Percentiles rank a stretch among this genome's conserved stretches.
Conservation (phyloP, 2,888 invertebrate genomes). For the Lampropteryx suffumata region DNA sequence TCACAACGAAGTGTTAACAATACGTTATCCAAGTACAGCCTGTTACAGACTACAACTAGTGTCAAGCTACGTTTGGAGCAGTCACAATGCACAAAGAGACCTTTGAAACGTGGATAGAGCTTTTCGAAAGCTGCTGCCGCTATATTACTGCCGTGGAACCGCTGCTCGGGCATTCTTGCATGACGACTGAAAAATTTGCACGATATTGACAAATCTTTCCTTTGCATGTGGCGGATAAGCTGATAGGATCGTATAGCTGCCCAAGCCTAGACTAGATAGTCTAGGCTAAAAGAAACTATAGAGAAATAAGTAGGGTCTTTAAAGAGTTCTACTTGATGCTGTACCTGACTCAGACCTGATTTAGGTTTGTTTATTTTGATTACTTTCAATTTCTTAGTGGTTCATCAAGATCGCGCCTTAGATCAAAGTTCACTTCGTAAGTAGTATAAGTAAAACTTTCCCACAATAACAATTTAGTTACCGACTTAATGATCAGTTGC, state of each 20-base stretch:
- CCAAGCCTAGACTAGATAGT: too few species aligned
- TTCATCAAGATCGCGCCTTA: neutral
- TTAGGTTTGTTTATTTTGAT: too few species aligned
- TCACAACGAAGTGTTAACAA: slow-evolving; percentile 14
- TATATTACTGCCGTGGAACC: neutral
- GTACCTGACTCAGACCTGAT: too few species aligned
- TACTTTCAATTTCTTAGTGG: slow-evolving; percentile 6
- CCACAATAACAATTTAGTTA: slow-evolving; percentile 17
- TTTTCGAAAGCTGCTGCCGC: neutral
- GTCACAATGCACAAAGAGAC: slow-evolving; percentile 12
- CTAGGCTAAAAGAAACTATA: too few species aligned
- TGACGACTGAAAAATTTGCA: too few species aligned
- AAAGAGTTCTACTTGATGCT: too few species aligned
- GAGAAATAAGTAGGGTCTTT: too few species aligned
- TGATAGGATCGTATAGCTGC: too few species aligned
- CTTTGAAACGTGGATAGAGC: neutral
- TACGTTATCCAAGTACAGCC: slow-evolving; percentile 11
- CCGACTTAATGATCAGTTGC: slow-evolving; percentile 12
- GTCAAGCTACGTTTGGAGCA: slow-evolving; percentile 8
- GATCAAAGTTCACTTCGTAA: neutral
- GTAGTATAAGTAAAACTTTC: too few species aligned
- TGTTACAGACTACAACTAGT: slow-evolving; percentile 7
- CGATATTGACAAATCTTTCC: too few species aligned
- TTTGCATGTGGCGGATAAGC: too few species aligned
- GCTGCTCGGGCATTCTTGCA: too few species aligned